phyloP scores from a whole-genome alignment of 1,140 invertebrate species.

The Cotesia glomerata region DNA sequence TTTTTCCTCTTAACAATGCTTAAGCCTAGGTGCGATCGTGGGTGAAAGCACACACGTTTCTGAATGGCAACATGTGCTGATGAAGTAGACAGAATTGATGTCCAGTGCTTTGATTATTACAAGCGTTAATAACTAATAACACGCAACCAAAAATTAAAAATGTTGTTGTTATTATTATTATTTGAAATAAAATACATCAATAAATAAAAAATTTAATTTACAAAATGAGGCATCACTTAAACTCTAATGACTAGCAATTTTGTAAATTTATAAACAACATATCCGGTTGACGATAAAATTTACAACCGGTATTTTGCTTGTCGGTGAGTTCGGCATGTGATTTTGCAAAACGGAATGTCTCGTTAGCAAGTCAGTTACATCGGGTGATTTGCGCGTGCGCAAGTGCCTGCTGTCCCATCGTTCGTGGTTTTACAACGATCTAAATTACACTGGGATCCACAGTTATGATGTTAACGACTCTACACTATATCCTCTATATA shows the following conservation, averaged over 20 bases:
- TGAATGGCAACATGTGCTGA: conserved; percentile 3
- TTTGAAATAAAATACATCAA: too few species aligned
- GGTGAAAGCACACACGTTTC: background rate
- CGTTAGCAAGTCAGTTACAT: conserved; percentile 53
- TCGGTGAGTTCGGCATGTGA: conserved; percentile 42
- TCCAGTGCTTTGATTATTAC: background rate
- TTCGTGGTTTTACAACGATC: conserved; percentile 54
- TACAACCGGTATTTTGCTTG: conserved; percentile 46
- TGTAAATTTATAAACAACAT: conserved; percentile 45
- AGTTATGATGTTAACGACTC: conserved; percentile 55
- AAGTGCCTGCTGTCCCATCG: conserved; percentile 25
- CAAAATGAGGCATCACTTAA: background rate
- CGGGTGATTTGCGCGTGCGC: conserved; percentile 23
- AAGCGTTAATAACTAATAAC: background rate
- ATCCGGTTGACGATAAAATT: conserved; percentile 53
- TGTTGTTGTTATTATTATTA: too few species aligned
- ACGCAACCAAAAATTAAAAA: background rate
- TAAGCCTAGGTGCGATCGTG: background rate
- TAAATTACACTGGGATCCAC: conserved; percentile 52
- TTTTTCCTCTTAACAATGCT: background rate
- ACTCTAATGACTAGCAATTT: background rate
- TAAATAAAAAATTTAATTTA: conserved; percentile 4
- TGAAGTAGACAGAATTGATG: conserved; percentile 2
- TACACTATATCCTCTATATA: background rate
- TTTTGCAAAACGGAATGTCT: conserved; percentile 60